Evolutionary conservation across 2,888 invertebrate genomes (phyloP).

Genomic region (Disparrhopalites patrizii): DNA sequence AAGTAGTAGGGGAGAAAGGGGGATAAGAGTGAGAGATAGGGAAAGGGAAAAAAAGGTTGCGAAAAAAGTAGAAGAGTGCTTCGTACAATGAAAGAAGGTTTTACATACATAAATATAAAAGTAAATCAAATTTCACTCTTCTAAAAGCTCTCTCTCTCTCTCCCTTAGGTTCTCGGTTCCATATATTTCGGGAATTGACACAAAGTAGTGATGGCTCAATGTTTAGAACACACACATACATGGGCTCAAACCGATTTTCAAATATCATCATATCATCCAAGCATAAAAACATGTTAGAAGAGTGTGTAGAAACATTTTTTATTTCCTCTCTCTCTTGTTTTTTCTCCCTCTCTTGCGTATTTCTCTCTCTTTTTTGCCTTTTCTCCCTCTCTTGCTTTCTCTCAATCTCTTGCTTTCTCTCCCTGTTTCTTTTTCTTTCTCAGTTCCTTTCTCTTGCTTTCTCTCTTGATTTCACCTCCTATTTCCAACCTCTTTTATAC

Average conservation of each 20-base stretch:
- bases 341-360: no score
- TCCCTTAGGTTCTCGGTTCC: slow-evolving; percentile 21
- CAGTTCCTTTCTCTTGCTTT: no score
- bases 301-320: neutral
- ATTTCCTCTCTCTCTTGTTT: no score
- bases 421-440: no score
- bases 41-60: neutral
- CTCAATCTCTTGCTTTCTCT: no score
- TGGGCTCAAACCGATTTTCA: slow-evolving; percentile 20
- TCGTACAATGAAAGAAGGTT: no score
- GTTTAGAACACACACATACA: slow-evolving; percentile 1
- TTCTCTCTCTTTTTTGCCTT: no score
- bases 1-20: neutral
- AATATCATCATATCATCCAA: slow-evolving; percentile 18
- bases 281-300: slow-evolving; percentile 7
- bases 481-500: no score
- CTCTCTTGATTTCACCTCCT: no score
- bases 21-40: neutral
- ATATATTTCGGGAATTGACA: slow-evolving; percentile 24
- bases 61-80: neutral
- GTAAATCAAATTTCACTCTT: slow-evolving; percentile 32
- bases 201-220: slow-evolving; percentile 27
- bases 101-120: slow-evolving; percentile 11
- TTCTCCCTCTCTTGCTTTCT: no score
- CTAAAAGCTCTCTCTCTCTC: slow-evolving; percentile 28